Evolutionary conservation across 2,888 invertebrate genomes (phyloP).

Genomic region (Drosophila anceps): DNA sequence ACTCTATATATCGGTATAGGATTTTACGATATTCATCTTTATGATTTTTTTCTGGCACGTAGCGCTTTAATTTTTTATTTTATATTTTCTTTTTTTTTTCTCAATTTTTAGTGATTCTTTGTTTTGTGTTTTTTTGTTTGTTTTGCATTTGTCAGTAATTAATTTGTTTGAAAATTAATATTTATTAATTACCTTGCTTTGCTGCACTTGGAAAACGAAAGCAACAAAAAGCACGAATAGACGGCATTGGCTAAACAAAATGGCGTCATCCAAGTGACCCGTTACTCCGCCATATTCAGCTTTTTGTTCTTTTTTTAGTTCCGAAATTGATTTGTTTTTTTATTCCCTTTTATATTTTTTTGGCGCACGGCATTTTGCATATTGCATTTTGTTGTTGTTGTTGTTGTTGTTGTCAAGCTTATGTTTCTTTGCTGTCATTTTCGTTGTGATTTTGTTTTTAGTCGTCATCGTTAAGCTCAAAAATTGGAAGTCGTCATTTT

Average conservation of each 20-base stretch:
- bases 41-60: conserved; percentile 50
- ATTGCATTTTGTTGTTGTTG: conserved; percentile 61
- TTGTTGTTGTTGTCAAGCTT: conserved; percentile 37
- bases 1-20: conserved; percentile 24
- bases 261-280: conserved; percentile 76
- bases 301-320: conserved; percentile 40
- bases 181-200: conserved; percentile 70
- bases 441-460: conserved; percentile 28
- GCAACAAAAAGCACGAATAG: conserved; percentile 63
- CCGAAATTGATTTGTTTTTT: conserved; percentile 23
- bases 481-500: conserved; percentile 49
- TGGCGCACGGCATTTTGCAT: conserved; percentile 57
- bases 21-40: conserved; percentile 22
- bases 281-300: conserved; percentile 78
- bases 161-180: conserved; percentile 67
- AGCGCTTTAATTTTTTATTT: conserved; percentile 36
- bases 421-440: conserved; percentile 26
- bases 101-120: background rate
- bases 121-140: conserved; percentile 8
- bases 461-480: conserved; percentile 52
- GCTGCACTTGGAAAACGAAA: conserved; percentile 50
- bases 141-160: conserved; percentile 65
- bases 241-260: conserved; percentile 79
- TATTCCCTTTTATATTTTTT: background rate
- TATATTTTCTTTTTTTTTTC: background rate